These are phyloP conservation scores for Pseudorhiza aurosa DNA, from an alignment of 30 jellyfish, hydroid and myxozoan genomes.

Conservation along the genomic window DNA sequence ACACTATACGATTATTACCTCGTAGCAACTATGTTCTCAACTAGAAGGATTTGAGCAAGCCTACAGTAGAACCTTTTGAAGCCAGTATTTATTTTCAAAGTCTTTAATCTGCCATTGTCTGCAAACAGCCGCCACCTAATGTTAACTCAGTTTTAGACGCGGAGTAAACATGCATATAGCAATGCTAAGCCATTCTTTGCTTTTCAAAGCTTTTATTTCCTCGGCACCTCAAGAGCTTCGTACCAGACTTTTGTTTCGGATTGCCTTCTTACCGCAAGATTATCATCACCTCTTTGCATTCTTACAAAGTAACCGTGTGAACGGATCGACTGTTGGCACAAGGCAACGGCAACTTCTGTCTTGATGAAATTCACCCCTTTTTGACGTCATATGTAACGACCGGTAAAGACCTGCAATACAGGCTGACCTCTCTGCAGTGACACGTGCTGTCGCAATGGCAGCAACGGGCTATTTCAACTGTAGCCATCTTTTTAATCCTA, in stretches of 20 bases:
- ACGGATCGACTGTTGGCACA: too few relatives aligned
- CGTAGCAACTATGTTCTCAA: not conserved
- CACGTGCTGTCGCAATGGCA: too few relatives aligned
- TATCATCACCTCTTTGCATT: not conserved
- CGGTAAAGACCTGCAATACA: too few relatives aligned
- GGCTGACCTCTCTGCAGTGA: too few relatives aligned
- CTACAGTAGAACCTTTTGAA: not conserved
- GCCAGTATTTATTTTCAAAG: not conserved
- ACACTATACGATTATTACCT: not conserved
- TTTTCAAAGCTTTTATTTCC: conserved; percentile 9
- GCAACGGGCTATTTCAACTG: too few relatives aligned
- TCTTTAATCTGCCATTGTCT: not conserved
- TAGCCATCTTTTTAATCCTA: too few relatives aligned
- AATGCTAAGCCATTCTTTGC: conserved; percentile 1
- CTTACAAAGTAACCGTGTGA: not conserved
- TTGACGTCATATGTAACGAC: too few relatives aligned
- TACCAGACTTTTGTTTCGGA: conserved; percentile 5
- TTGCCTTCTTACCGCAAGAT: not conserved
- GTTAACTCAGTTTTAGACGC: not conserved
- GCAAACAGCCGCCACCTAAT: conserved; percentile 3
- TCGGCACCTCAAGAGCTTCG: too few relatives aligned
- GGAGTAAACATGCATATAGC: not conserved
- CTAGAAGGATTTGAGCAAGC: not conserved
- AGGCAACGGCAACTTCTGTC: too few relatives aligned
- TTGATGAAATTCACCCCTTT: too few relatives aligned